These are phyloP conservation scores for Xenops minutus DNA, from an alignment of 2,797 vertebrate species.

Conservation along the genomic window DNA sequence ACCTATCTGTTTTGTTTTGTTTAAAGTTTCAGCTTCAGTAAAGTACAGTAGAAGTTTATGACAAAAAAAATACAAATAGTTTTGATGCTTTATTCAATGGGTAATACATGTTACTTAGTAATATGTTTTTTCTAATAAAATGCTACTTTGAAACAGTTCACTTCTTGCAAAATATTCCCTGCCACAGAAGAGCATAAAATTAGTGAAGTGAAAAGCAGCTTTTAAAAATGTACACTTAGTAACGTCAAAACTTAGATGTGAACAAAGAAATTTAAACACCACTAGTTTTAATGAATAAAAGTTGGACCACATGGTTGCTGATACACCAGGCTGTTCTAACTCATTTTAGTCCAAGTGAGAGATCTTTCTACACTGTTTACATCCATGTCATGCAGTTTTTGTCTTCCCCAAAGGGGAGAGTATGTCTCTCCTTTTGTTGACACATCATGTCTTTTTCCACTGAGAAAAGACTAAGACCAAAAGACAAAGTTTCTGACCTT, in stretches of 20 bases:
- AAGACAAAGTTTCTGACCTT: not conserved
- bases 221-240: not conserved
- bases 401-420: not conserved
- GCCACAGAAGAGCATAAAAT: not conserved
- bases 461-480: not conserved
- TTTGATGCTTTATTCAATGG: not conserved
- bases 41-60: not conserved
- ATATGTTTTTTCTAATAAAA: not conserved
- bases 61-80: not conserved
- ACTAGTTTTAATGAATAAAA: not conserved
- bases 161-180: not conserved
- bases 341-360: not conserved
- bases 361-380: not conserved
- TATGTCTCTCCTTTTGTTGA: not conserved
- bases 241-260: not conserved
- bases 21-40: not conserved
- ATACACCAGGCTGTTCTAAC: not conserved
- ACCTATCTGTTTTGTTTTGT: not conserved
- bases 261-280: not conserved
- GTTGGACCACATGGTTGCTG: not conserved
- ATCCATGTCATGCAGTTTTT: not conserved
- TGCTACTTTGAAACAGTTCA: rapidly evolving
- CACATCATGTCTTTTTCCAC: not conserved
- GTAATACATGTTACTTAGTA: not conserved
- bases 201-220: not conserved